Base-by-base conservation (phyloP, 2,888 invertebrate species). In the Achlya flavicornis region DNA sequence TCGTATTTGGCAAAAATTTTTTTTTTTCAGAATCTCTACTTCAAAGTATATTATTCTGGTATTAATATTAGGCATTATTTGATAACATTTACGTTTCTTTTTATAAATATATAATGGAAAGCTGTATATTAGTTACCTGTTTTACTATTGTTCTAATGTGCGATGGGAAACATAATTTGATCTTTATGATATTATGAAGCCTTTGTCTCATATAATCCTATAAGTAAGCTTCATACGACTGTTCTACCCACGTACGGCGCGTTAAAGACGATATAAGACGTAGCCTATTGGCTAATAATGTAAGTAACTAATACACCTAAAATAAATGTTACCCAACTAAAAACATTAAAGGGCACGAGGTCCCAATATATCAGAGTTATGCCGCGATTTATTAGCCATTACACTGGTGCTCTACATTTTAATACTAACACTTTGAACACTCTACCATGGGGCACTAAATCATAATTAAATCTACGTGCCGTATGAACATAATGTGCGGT, bases 351-450 rank as follows among this genome's bases (percentile, higher is more conserved):
- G 76, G 79, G 77, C 84, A 79, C 81, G 79, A 75, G 75, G 72
- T 67, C 72, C 67, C 81, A 75, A 76, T 86, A 84, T 80, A 86
- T 86, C 83, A 85, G 78, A 75, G 75, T 83, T 81, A 78, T 78
- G 76, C 79, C 68, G 71, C 76, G 84, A 86, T 86, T 85, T 86
- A 86, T 85, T 81, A 77, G 75, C 87, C 83, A 85, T 86, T 86
- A 86, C 69, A 75, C 74, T 71, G 75, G 71, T 75, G 76, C 78
- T 81, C 78, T 75, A 84, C 79, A 84, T 85, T 86, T 84, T 85
- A 86, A 86, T 84, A 80, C 78, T 74, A 71, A 75, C 77, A 81
- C 77, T 82, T 83, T 81, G 79, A 85, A 79, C 79, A 77, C 71
- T 69, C 71, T 57, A 0, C 64, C 69, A 75, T 74, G 70, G 26